These are phyloP conservation scores for Drosophila multiciliata DNA, from an alignment of 2,888 invertebrate species.

Conservation along the genomic window DNA sequence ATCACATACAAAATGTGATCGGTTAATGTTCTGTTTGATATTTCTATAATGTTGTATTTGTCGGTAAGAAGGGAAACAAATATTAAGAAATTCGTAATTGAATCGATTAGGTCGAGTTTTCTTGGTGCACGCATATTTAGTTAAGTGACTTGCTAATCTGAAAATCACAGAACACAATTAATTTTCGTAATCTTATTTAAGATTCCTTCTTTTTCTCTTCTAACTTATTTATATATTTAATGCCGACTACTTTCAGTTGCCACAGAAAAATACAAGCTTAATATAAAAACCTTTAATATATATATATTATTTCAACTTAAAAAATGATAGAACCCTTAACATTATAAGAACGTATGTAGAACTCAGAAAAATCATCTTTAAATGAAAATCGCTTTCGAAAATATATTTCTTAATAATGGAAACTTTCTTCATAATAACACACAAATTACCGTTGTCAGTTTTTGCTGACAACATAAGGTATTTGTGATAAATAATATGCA, in stretches of 20 bases:
- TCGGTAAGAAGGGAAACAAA: not conserved
- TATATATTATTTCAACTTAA: not conserved
- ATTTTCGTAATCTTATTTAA: not conserved
- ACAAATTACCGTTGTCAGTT: not conserved
- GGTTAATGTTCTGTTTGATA: not conserved
- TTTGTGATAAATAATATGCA: not conserved
- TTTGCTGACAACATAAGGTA: not conserved
- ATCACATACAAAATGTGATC: not conserved
- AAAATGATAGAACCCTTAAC: not conserved
- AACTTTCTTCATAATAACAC: not conserved
- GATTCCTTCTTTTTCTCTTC: not conserved
- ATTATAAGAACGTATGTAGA: too few relatives aligned
- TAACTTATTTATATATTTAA: not conserved
- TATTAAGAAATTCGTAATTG: not conserved
- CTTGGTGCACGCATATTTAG: not conserved
- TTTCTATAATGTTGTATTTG: not conserved
- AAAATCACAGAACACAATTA: not conserved
- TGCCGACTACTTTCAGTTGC: not conserved
- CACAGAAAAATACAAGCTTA: not conserved
- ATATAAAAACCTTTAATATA: not conserved
- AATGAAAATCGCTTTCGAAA: too few relatives aligned
- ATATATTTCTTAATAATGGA: too few relatives aligned
- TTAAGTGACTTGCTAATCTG: not conserved
- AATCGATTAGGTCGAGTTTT: not conserved
- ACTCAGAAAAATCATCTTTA: too few relatives aligned